Evolutionary conservation across 2,888 invertebrate genomes (phyloP).

Genomic region (Lumbricus terrestris): DNA sequence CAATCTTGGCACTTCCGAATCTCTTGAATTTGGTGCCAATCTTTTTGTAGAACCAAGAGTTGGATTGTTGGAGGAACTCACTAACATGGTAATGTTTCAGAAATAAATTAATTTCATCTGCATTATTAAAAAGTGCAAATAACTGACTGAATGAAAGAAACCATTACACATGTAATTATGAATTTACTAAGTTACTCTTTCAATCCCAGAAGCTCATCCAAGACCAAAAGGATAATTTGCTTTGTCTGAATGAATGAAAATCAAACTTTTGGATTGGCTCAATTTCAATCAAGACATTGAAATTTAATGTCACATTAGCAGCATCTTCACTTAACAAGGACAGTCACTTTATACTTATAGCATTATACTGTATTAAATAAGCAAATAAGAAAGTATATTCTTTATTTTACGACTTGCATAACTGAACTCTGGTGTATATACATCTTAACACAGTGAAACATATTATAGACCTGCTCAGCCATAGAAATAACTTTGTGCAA

Average conservation of each 20-base stretch:
- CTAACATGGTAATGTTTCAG: conserved; percentile 39
- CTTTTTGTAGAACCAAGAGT: conserved; percentile 54
- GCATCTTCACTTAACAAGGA: not conserved
- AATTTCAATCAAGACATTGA: not conserved
- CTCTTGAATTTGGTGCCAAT: conserved; percentile 49
- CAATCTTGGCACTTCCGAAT: conserved; percentile 57
- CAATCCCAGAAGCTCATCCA: not conserved
- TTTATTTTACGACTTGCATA: too few species aligned
- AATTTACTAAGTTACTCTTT: not conserved
- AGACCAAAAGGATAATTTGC: not conserved
- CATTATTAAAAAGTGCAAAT: not conserved
- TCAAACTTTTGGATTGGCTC: too few species aligned
- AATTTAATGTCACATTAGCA: not conserved
- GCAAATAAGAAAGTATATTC: too few species aligned
- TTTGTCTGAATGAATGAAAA: not conserved
- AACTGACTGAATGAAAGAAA: not conserved
- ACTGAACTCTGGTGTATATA: too few species aligned
- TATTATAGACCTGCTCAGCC: too few species aligned
- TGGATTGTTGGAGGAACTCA: conserved; percentile 46
- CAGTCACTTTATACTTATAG: not conserved
- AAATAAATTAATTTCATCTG: not conserved
- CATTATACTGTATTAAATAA: not conserved
- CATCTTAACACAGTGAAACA: not conserved
- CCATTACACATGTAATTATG: not conserved
- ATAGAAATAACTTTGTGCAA: not conserved